phyloP scores from a whole-genome alignment of 2,113 vertebrate species.

The Nerophis lumbriciformis region DNA sequence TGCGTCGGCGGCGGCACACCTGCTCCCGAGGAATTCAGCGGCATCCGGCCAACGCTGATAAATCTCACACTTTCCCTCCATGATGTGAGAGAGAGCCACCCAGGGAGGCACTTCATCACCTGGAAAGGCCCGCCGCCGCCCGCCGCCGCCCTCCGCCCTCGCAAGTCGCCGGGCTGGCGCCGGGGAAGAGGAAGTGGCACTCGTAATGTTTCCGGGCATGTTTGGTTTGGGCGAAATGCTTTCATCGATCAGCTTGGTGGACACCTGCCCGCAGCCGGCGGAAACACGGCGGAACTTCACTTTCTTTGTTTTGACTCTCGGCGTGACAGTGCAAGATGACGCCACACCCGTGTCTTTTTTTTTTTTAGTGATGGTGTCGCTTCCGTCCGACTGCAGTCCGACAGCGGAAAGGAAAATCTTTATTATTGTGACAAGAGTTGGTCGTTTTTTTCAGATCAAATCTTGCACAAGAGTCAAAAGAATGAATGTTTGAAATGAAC shows the following conservation, averaged over 20 bases:
- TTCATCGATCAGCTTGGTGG: conserved; percentile 74
- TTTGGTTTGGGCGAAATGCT: conserved; percentile 76
- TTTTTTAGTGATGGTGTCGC: too few species aligned
- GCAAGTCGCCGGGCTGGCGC: conserved; percentile 69
- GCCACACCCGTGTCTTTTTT: too few species aligned
- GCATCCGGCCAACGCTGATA: conserved; percentile 62
- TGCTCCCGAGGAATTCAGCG: conserved; percentile 48
- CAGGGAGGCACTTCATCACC: conserved; percentile 71
- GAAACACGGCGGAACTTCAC: conserved; percentile 52
- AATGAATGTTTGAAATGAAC: too few species aligned
- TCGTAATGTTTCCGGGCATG: conserved; percentile 77
- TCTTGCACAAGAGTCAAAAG: too few species aligned
- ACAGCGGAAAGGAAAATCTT: too few species aligned
- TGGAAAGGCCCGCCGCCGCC: conserved; percentile 51
- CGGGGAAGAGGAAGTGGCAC: conserved; percentile 67
- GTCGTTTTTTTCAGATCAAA: too few species aligned
- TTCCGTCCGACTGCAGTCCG: too few species aligned
- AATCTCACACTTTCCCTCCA: conserved; percentile 70
- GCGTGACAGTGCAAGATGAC: too few species aligned
- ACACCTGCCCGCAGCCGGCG: conserved; percentile 3
- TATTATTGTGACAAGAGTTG: too few species aligned
- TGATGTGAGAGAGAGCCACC: conserved; percentile 58
- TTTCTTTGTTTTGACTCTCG: not conserved
- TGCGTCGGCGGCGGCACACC: conserved; percentile 46
- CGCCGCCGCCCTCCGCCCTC: conserved; percentile 59